Base-by-base conservation (phyloP, 1,140 invertebrate genomes). In the Periplaneta americana region DNA sequence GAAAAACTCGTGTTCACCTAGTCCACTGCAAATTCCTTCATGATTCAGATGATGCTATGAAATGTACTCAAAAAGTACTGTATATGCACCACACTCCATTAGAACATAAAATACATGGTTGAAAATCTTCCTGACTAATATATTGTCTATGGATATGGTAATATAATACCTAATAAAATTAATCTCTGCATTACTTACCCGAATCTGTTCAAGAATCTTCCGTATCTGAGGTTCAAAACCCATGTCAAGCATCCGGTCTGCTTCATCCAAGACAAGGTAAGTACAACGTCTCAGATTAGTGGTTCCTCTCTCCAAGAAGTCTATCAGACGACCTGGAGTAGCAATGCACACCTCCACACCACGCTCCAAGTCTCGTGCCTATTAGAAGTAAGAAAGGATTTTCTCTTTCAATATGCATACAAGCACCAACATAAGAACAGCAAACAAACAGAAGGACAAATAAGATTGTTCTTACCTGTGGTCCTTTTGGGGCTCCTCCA, bases 211-310 rank as follows among this genome's bases (percentile, higher is more conserved):
- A 77, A 98, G 92, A 86, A 98, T 98, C 89, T 98, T 97, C 57
- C 96, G 91, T 86, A 98, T 98, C 88, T 98, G 97, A 0, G 97
- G 97, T 87, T 98, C 97, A 87, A 98, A 98, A 35, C 97, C 97
- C 97, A 98, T 98, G 87, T 98, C 97, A 82, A 98, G 89, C 97
- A 98, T 98, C 57, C 97, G 92, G 89, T 99, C 98, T 85, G 98
- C 98, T 90, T 99, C 98, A 90, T 99, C 98, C 74, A 99, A 88
- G 15, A 99, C 98, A 79, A 99, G 90, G 88, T 98, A 99, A 66
- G 97, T 98, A 86, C 96, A 97, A 66, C 97, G 91, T 66, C 87
- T 85, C 28, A 95, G 86, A 84, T 92, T 93, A 6, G 92, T 94
- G 75, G 91, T 92, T 3, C 95, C 95, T 82, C 93, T 91, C 87